Evolutionary conservation across 1,140 invertebrate genomes (phyloP).

Genomic region (Goniozus legneri): DNA sequence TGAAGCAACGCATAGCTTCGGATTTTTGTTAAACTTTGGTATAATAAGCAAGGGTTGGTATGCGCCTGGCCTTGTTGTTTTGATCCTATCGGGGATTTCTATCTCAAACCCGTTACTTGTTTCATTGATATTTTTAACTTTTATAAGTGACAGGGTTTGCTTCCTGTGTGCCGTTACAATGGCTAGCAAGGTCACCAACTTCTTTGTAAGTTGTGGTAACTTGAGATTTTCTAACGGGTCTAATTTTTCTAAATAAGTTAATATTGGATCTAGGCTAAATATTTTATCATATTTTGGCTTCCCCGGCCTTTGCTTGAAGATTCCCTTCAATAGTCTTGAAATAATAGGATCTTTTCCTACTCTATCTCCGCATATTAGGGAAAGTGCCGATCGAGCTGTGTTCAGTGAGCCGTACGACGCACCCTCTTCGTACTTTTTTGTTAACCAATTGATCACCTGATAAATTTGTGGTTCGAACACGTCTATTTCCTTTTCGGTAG

Average conservation of each 20-base stretch:
- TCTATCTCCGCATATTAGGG: neutral
- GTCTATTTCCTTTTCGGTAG: neutral
- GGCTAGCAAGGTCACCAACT: neutral
- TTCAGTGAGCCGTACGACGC: conserved; percentile 2
- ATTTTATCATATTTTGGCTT: conserved; percentile 1
- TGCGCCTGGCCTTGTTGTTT: neutral
- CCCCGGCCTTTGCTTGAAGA: neutral
- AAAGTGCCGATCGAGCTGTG: neutral
- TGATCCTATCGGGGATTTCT: neutral
- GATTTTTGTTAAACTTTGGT: neutral
- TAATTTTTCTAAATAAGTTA: neutral
- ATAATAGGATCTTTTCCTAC: neutral
- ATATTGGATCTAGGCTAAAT: neutral
- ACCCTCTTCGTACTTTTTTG: conserved; percentile 29
- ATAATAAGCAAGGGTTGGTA: neutral
- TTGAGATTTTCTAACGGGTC: neutral
- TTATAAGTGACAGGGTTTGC: neutral
- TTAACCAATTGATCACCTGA: conserved; percentile 21
- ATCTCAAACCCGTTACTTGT: neutral
- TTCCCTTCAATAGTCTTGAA: neutral
- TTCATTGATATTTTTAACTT: conserved; percentile 1
- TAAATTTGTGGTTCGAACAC: neutral
- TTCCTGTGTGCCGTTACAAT: neutral
- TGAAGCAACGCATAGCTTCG: neutral
- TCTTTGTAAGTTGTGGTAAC: neutral